Base-by-base conservation (phyloP, 2,888 invertebrate genomes). In the Globia sparganii region DNA sequence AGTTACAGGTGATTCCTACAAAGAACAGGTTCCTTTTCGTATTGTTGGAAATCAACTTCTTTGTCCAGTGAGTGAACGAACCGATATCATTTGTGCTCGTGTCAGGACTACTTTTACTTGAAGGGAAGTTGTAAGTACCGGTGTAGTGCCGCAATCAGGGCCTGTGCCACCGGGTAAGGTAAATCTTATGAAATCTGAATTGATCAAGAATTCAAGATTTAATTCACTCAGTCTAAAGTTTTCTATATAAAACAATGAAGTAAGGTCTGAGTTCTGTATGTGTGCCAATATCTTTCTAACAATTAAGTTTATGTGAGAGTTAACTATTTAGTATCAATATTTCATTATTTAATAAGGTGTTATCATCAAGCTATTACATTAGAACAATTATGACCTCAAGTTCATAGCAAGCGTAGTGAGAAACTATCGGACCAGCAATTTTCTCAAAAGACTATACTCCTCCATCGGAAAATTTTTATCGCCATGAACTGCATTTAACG, bases 1-100 rank as follows among this genome's bases (percentile, higher is more conserved):
- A 92, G 91, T 91, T 90, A 94, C 95, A 95, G 95, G 95, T 95
- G 95, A 93, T 93, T 92, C 92, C 90, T 91, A 89, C 89, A 91
- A 87, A 88, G 90, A 94, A 95, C 95, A 91, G 95, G 95, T 95
- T 91, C 88, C 85, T 90, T 89, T 85, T 83, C 83, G 91, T 92
- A 93, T 93, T 93, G 91, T 94, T 92, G 89, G 89, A 92, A 92
- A 92, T 89, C 87, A 86, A 90, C 87, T 89, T 87, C 84, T 83
- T 87, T 89, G 84, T 86, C 80, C 88, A 87, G 88, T 87, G 85
- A 91, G 89, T 88, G 86, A 91, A 89, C 87, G 85, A 86, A 87
- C 86, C 85, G 75, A 90, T 87, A 86, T 87, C 81, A 85, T 87
- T 85, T 43, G 86, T 85, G 78, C 79, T 81, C 75, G 82, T 84